Percentiles rank a stretch among this genome's conserved stretches.
phyloP scores from a whole-genome alignment of 2,113 vertebrate genomes.

The Mixornis gularis region DNA sequence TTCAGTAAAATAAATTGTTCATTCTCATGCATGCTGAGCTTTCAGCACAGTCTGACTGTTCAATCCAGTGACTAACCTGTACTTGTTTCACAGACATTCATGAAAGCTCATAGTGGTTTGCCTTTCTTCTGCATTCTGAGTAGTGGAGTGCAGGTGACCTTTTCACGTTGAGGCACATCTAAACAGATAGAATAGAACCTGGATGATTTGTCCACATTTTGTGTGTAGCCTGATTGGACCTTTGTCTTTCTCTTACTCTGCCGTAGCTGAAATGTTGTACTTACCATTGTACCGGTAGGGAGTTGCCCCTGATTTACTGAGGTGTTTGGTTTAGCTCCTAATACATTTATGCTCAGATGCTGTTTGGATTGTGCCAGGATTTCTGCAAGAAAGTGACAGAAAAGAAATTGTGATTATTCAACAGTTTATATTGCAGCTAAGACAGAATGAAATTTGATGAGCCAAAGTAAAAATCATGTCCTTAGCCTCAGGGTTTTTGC shows the following conservation, averaged over 20 bases:
- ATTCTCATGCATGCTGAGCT: background rate
- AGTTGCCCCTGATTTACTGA: background rate
- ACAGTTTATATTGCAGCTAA: slow-evolving; percentile 15
- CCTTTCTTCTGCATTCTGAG: background rate
- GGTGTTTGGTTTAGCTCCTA: background rate
- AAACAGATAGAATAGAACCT: background rate
- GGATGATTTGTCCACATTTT: background rate
- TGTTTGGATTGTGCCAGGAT: background rate
- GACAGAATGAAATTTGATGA: slow-evolving; percentile 10
- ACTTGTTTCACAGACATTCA: background rate
- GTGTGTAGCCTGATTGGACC: background rate
- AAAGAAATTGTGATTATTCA: slow-evolving; percentile 19
- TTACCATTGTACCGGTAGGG: background rate
- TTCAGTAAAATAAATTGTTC: background rate
- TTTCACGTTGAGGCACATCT: background rate
- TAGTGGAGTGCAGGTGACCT: background rate
- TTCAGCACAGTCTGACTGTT: background rate
- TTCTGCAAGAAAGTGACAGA: slow-evolving; percentile 25
- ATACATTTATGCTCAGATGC: background rate
- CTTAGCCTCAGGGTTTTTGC: background rate
- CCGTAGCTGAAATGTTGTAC: background rate
- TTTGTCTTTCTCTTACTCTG: background rate
- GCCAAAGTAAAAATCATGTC: background rate
- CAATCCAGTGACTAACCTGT: background rate
- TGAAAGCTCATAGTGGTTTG: background rate